Conservation (phyloP, 92 coral and sea anemone species). For the Phymanthus crucifer region DNA sequence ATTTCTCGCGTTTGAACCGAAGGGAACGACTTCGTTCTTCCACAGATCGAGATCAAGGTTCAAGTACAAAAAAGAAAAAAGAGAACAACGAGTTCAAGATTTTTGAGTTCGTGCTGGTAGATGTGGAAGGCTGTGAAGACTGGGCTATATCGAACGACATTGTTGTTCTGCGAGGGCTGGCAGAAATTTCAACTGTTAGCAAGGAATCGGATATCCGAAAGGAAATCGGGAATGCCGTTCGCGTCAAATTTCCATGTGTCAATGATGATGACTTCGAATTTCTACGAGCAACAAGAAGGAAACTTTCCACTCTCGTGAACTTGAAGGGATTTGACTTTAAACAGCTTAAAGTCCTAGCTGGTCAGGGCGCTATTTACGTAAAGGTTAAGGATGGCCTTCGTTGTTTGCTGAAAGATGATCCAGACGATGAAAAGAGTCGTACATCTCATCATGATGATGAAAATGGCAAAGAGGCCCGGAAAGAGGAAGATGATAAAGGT, state of each 20-base stretch:
- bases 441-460: neutral
- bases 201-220: neutral
- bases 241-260: neutral
- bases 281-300: neutral
- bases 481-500: neutral
- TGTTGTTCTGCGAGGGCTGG: neutral
- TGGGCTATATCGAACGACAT: neutral
- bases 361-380: neutral
- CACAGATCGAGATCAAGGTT: neutral
- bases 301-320: neutral
- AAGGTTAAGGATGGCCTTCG: neutral
- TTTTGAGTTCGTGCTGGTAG: neutral
- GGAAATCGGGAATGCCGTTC: neutral
- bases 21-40: conserved; percentile 3
- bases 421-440: neutral
- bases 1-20: neutral
- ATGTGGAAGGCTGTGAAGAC: neutral
- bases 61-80: neutral
- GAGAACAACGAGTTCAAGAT: neutral
- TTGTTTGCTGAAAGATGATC: neutral
- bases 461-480: neutral
- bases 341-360: neutral
- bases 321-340: neutral
- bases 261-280: neutral
- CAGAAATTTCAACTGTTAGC: neutral